Conservation (phyloP, 2,888 invertebrate species). For the Tiphia femorata region DNA sequence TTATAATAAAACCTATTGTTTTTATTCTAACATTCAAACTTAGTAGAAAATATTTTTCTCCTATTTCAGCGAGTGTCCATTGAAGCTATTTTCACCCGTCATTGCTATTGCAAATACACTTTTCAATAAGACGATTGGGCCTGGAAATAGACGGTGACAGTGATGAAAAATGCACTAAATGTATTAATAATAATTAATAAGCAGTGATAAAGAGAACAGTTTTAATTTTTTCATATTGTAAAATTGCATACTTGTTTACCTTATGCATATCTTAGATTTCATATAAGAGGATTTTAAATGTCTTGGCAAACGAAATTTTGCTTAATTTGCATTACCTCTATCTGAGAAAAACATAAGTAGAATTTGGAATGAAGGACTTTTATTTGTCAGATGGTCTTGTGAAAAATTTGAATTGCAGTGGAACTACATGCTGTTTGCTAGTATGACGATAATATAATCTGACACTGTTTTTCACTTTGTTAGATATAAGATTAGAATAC, state of each 20-base stretch:
- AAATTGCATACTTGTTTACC: slow-evolving; percentile 8
- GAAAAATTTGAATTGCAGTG: no score
- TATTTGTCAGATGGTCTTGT: no score
- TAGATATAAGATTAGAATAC: slow-evolving; percentile 1
- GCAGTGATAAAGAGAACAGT: slow-evolving; percentile 24
- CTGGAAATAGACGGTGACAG: slow-evolving; percentile 61
- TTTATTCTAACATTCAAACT: slow-evolving; percentile 4
- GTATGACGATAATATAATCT: no score
- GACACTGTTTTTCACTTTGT: no score
- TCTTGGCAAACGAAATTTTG: not conserved
- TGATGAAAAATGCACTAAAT: slow-evolving; percentile 6
- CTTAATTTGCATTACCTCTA: not conserved
- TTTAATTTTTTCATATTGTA: slow-evolving; percentile 29
- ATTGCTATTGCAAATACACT: slow-evolving; percentile 85
- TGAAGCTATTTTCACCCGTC: slow-evolving; percentile 86
- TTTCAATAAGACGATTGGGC: slow-evolving; percentile 75
- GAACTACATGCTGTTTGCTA: no score
- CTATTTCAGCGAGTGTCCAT: slow-evolving; percentile 77
- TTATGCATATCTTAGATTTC: slow-evolving; percentile 5
- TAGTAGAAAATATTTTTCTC: slow-evolving; percentile 10
- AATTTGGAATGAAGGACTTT: not conserved
- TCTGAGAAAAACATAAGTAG: not conserved
- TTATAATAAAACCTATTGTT: slow-evolving; percentile 12
- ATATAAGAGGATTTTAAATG: not conserved
- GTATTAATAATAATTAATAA: slow-evolving; percentile 24